A percentile compares a stretch with the other conserved stretches of the same genome.
phyloP scores from a whole-genome alignment of 2,888 invertebrate genomes.

The Lithophane semibrunnea region DNA sequence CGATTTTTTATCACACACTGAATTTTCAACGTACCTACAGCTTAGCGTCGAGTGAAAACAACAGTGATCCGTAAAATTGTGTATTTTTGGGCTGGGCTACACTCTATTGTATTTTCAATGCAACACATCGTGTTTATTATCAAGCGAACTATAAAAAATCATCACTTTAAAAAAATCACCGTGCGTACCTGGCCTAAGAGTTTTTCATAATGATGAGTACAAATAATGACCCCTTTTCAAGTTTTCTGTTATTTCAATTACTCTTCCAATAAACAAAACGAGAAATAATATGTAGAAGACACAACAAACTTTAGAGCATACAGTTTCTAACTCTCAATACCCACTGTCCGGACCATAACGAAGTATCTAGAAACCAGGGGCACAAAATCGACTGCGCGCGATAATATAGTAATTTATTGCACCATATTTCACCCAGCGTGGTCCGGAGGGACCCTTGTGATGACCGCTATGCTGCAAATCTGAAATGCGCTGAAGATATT shows the following conservation, averaged over 20 bases:
- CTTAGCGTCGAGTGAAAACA: too few species aligned
- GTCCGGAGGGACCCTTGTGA: slow-evolving; percentile 76
- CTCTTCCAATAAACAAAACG: not conserved
- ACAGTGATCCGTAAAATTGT: too few species aligned
- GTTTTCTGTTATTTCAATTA: not conserved
- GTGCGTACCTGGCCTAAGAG: too few species aligned
- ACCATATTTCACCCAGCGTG: slow-evolving; percentile 78
- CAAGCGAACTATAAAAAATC: too few species aligned
- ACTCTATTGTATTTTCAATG: too few species aligned
- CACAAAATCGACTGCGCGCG: slow-evolving; percentile 76
- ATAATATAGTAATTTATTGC: slow-evolving; percentile 83
- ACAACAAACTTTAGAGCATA: slow-evolving; percentile 17
- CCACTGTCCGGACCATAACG: slow-evolving; percentile 42
- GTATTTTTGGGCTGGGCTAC: too few species aligned
- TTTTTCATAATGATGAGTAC: too few species aligned
- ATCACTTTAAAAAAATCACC: too few species aligned
- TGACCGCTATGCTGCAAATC: slow-evolving; percentile 67
- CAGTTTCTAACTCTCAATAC: slow-evolving; percentile 39
- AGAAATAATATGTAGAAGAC: not conserved
- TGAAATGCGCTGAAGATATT: slow-evolving; percentile 52
- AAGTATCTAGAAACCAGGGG: slow-evolving; percentile 53
- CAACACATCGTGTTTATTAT: too few species aligned
- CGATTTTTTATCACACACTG: too few species aligned
- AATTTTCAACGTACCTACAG: too few species aligned
- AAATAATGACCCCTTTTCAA: too few species aligned